phyloP scores from a whole-genome alignment of 2,888 invertebrate species.

The Blera fallax region DNA sequence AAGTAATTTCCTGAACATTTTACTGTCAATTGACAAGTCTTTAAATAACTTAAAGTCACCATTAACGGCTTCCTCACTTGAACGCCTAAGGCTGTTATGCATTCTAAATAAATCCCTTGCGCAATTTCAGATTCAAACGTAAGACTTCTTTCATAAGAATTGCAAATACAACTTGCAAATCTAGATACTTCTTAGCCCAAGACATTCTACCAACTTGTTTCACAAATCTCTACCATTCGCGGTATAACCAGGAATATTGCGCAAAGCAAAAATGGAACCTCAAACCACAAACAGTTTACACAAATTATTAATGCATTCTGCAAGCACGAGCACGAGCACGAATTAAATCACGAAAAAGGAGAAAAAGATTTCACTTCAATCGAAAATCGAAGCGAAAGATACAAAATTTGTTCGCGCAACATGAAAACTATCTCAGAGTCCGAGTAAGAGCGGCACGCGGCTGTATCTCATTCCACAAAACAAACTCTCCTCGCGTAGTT shows the following conservation, averaged over 20 bases:
- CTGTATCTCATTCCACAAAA: neutral
- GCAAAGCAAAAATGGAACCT: neutral
- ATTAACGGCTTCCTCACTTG: neutral
- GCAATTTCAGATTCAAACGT: neutral
- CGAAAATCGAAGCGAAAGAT: constrained; percentile 22
- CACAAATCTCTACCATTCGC: neutral
- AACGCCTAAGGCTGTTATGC: neutral
- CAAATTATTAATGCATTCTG: constrained; percentile 41
- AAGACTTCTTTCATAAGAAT: neutral
- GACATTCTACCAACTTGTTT: neutral
- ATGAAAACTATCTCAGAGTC: constrained; percentile 12
- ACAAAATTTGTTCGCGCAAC: neutral
- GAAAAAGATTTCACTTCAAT: constrained; percentile 33
- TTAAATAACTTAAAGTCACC: neutral
- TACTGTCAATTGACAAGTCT: neutral
- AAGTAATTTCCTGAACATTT: neutral
- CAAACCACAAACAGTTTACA: neutral
- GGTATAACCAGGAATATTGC: neutral
- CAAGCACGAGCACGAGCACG: constrained; percentile 4
- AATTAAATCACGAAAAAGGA: neutral
- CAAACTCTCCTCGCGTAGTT: neutral
- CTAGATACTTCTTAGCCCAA: neutral
- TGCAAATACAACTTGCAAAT: neutral
- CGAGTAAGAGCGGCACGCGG: neutral
- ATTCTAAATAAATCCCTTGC: neutral